Evolutionary conservation across 2,797 vertebrate species (phyloP).

Genomic region (Peromyscus melanophrys): DNA sequence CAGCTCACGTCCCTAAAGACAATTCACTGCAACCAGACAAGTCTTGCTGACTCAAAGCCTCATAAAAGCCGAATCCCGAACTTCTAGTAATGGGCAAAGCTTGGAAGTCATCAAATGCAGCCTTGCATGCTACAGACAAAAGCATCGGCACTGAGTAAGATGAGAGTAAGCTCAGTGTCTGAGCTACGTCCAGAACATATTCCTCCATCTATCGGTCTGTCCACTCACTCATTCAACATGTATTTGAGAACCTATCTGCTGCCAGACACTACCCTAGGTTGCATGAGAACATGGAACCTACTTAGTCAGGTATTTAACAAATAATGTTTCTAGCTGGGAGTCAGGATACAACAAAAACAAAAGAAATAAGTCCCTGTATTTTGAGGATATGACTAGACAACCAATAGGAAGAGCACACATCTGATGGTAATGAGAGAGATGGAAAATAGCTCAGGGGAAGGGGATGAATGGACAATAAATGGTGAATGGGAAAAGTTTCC

Average conservation of each 20-base stretch:
- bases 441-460: no score
- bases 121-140: neutral
- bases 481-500: neutral
- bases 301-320: neutral
- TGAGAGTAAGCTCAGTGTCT: neutral
- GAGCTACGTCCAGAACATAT: neutral
- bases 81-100: neutral
- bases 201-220: no score
- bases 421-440: rapidly evolving
- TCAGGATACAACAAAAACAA: neutral
- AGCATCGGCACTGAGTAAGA: neutral
- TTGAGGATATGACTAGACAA: neutral
- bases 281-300: neutral
- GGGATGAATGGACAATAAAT: rapidly evolving
- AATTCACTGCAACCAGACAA: neutral
- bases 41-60: neutral
- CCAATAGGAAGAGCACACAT: neutral
- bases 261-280: neutral
- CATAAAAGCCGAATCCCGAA: neutral
- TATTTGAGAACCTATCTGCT: neutral
- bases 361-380: neutral
- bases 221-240: neutral
- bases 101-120: neutral
- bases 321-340: neutral
- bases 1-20: neutral